Evolutionary conservation across 2,113 vertebrate genomes (phyloP).

Genomic region (Apteryx owenii): DNA sequence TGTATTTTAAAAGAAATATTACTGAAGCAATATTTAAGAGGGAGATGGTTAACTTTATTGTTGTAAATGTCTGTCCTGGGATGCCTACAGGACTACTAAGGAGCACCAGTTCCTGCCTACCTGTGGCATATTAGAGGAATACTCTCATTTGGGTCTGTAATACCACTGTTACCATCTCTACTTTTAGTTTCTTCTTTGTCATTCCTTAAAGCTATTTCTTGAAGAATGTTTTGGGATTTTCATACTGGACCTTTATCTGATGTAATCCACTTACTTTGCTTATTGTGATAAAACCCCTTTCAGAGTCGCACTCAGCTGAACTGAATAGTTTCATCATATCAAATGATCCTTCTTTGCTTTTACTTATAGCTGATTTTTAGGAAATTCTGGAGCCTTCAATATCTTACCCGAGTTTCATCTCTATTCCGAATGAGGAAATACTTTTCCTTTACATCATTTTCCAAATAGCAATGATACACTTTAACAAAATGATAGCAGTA

Average conservation of each 20-base stretch:
- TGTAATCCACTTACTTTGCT: background rate
- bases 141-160: background rate
- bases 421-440: background rate
- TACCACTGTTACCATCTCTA: background rate
- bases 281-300: background rate
- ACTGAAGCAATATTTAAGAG: background rate
- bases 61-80: background rate
- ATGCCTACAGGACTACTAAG: background rate
- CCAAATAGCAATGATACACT: background rate
- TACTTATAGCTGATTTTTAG: background rate
- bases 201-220: background rate
- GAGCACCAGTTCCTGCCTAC: background rate
- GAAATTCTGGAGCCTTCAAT: background rate
- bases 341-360: background rate
- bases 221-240: background rate
- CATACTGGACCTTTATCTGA: background rate
- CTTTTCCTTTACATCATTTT: background rate
- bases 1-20: background rate
- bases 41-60: background rate
- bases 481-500: background rate
- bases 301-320: background rate
- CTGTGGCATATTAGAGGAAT: fast-evolving
- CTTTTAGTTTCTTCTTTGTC: background rate
- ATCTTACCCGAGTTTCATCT: background rate
- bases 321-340: background rate